Evolutionary conservation across 2,113 vertebrate genomes (phyloP).

Genomic region (Daubentonia madagascariensis): DNA sequence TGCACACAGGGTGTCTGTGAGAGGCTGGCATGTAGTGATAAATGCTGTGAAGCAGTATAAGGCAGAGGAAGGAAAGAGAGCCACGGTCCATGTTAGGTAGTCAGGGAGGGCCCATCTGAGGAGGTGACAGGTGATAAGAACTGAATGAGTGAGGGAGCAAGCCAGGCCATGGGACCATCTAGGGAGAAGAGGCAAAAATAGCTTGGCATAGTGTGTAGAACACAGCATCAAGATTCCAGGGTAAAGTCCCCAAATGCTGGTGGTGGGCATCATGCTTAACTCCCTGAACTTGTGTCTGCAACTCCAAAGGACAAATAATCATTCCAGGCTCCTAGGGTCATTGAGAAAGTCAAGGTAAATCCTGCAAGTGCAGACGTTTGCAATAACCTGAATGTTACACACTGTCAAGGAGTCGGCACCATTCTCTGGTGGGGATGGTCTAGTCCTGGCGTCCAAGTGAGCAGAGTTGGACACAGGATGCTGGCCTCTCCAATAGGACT

Average conservation of each 20-base stretch:
- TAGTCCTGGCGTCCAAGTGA: background rate
- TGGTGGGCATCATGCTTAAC: background rate
- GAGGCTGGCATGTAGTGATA: background rate
- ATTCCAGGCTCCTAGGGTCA: background rate
- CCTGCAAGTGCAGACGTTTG: accelerated
- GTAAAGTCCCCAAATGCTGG: too few relatives aligned
- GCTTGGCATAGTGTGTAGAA: accelerated
- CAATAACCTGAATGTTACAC: background rate
- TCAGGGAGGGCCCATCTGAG: background rate
- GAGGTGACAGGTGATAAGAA: background rate
- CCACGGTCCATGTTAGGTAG: background rate
- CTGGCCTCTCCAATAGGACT: background rate
- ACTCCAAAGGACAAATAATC: background rate
- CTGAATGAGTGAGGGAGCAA: background rate
- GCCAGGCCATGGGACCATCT: background rate
- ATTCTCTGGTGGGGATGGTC: background rate
- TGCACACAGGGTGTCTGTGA: background rate
- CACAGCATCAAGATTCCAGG: background rate
- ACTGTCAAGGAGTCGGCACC: too few relatives aligned
- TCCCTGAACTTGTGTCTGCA: background rate
- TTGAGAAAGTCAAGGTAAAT: background rate
- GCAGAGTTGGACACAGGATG: background rate
- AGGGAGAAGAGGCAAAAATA: background rate
- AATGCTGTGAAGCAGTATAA: background rate
- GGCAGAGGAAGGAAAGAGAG: background rate